These are phyloP conservation scores for Hypena proboscidalis DNA, from an alignment of 2,888 invertebrate genomes.

Conservation along the genomic window DNA sequence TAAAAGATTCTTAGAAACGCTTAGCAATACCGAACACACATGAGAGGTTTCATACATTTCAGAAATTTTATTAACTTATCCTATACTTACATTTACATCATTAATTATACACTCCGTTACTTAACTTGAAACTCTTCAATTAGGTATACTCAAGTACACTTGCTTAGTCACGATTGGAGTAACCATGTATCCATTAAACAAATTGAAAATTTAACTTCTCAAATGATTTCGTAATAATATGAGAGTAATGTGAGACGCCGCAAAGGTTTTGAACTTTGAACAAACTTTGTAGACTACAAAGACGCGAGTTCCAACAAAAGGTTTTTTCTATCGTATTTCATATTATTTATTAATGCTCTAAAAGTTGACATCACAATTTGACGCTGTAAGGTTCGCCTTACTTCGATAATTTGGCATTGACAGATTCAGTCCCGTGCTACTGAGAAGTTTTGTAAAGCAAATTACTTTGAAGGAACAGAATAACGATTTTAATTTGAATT, in stretches of 20 bases:
- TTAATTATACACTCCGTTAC: constrained; percentile 29
- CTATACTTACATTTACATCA: constrained; percentile 10
- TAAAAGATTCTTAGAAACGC: too few species aligned
- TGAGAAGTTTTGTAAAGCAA: not conserved
- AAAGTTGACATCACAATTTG: constrained; percentile 31
- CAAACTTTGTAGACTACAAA: constrained; percentile 48
- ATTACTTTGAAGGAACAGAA: constrained; percentile 4
- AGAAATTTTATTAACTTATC: constrained; percentile 11
- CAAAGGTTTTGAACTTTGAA: constrained; percentile 40
- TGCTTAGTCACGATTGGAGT: constrained; percentile 30
- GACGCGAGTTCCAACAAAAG: constrained; percentile 33
- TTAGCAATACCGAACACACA: not conserved
- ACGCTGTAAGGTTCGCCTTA: not conserved
- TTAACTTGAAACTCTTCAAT: constrained; percentile 23
- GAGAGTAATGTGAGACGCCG: constrained; percentile 37
- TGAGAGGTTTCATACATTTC: not conserved
- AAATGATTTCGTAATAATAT: constrained; percentile 42
- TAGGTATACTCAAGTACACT: constrained; percentile 20
- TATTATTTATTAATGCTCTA: constrained; percentile 43
- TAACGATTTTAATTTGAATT: not conserved
- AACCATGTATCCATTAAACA: constrained; percentile 40
- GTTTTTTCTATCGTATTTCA: constrained; percentile 26
- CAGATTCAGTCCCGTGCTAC: constrained; percentile 1
- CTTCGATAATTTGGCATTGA: constrained; percentile 8
- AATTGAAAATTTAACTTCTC: constrained; percentile 41